phyloP scores from a whole-genome alignment of 2,888 invertebrate species.

The Automeris io region DNA sequence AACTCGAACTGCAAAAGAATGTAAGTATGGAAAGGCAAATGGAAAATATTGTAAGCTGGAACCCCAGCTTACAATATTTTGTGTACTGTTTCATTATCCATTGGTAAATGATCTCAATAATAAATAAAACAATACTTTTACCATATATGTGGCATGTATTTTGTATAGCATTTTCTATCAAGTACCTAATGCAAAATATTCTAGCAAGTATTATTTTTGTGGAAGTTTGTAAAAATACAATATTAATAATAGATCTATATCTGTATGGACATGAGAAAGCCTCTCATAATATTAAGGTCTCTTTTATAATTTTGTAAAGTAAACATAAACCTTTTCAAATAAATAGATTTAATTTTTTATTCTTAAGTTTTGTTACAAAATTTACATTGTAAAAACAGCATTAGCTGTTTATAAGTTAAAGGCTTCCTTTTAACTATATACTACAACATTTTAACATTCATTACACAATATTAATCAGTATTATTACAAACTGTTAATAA shows the following conservation, averaged over 20 bases:
- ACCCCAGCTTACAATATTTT: neutral
- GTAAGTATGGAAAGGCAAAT: no score
- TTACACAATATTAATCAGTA: conserved; percentile 18
- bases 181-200: conserved; percentile 10
- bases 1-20: neutral
- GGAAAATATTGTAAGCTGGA: no score
- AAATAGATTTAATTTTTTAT: neutral
- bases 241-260: neutral
- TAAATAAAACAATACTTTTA: conserved; percentile 2
- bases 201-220: neutral
- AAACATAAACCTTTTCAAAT: no score
- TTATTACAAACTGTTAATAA: conserved; percentile 17
- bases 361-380: no score
- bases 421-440: neutral
- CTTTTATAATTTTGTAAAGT: no score
- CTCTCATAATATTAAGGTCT: no score
- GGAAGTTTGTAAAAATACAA: neutral
- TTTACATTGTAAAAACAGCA: no score
- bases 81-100: conserved; percentile 10
- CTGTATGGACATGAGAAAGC: no score
- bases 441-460: neutral
- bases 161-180: conserved; percentile 15
- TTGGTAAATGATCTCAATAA: conserved; percentile 33
- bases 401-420: no score
- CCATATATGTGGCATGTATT: conserved; percentile 8